Base-by-base conservation (phyloP, 2,113 vertebrate genomes). In the Mus spicilegus region DNA sequence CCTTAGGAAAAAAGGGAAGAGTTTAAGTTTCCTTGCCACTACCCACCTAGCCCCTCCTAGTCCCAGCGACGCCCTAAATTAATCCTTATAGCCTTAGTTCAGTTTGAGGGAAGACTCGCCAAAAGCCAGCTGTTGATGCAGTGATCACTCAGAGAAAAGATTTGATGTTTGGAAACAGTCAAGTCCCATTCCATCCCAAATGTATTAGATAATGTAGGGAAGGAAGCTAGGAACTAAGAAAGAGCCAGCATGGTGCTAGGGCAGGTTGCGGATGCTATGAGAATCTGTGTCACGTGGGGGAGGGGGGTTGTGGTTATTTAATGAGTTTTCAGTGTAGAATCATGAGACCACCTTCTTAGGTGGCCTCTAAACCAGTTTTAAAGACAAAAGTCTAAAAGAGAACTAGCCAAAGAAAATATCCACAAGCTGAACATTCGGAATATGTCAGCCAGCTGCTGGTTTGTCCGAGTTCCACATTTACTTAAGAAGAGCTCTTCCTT, bases 231-330 rank as follows among this genome's bases (percentile, higher is more conserved):
- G 54, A 7, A 9, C 30, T 39, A 3, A 4, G 4, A 12, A 82
- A 19, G 26, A 22, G 36, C 24, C 16, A 36, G 61, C 22, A 36
- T 10, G 14, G 54, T 16, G 20, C 19, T 22, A 6, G 20, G 1
- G 8, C 39, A 7, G 3, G 56, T 65, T 3, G 54, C 13, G 16
- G 24, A 4, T 39, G 28, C 2, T 2, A 0, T 12, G 22, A 9
- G 75, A 84, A 56, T 73, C 65, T 46, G 76, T 28, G 51, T 70
- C 82, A 7, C 0, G 1, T 6, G 24, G 36, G 12, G 7, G 24
- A 7, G 49, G 49, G 49, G 49, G 49, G 49, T 3, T 49, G 39
- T 16, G 26, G 46, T 28, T n/a, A 49, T 80, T 90, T 26, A 9
- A 30, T 24, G 65, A 84, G 85, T 33, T 88, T 80, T 90, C 67